Base-by-base conservation (phyloP, 2,113 vertebrate genomes). In the Hypomesus transpacificus region DNA sequence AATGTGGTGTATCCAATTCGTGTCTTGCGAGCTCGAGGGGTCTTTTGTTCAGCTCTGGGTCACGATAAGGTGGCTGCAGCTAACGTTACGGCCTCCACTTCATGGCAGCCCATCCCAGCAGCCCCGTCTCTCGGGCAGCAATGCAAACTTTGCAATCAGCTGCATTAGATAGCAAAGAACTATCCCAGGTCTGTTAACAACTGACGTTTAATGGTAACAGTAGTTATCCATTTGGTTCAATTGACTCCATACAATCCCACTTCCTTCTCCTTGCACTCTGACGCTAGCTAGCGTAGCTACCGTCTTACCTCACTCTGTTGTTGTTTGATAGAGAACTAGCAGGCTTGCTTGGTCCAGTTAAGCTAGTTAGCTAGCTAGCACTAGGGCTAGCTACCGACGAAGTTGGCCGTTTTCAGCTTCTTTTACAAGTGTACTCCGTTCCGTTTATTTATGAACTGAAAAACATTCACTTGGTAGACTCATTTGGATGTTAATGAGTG, bases 21-120 rank as follows among this genome's bases (percentile, higher is more conserved):
- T 60, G 64, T 24, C 61, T 69, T 66, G 59, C 76, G 58, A 63
- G 68, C 59, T 70, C 69, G 60, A 76, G 75, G 57, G 70, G 68
- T 79, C 75, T 74, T 87, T 84, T 86, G 75, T 89, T 83, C 69
- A 50, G 74, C 66, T 66, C 67, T 72, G 82, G 83, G 62, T 81
- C 73, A 84, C 71, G 79, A 83, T 65, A 80, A 75, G 70, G 74
- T 74, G 86, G 77, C 81, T 64, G 53, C 50, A 75, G 86, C 87
- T 87, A 84, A 69, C 65, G 57, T 72, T 87, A 88, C 90, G 92
- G 92, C 92, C 92, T 91, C 75, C 76, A 51, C 66, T 81, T 72
- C 75, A 82, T 81, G 82, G 79, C 82, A 83, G 79, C 77, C 77
- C 78, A 74, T 85, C 80, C 80, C 75, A 76, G 76, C 61, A 31